These are phyloP conservation scores for Climacteris rufus DNA, from an alignment of 2,113 vertebrate species.

Conservation along the genomic window DNA sequence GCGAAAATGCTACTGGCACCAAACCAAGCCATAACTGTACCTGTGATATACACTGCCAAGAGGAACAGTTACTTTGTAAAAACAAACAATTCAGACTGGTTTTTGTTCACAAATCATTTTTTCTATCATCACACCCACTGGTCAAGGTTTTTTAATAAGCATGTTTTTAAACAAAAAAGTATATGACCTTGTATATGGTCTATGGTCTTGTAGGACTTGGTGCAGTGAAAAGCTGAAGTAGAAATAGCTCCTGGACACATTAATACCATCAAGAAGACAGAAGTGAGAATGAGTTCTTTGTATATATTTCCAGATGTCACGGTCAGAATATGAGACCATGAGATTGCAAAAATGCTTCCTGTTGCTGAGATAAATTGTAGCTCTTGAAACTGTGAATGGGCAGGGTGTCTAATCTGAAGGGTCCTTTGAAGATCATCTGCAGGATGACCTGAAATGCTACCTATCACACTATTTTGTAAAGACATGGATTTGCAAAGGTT, in stretches of 20 bases:
- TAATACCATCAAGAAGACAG: not conserved
- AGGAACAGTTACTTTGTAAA: not conserved
- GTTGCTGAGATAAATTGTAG: not conserved
- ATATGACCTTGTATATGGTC: not conserved
- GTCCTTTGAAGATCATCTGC: not conserved
- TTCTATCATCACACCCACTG: not conserved
- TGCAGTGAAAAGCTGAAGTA: not conserved
- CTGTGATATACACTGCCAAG: not conserved
- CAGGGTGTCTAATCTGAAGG: not conserved
- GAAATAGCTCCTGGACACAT: not conserved
- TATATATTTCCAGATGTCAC: not conserved
- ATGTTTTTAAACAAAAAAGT: rapidly evolving
- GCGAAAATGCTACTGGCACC: not conserved
- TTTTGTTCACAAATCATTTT: not conserved
- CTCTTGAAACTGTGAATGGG: not conserved
- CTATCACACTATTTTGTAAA: not conserved
- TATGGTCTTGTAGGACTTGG: not conserved
- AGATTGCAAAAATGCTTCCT: not conserved
- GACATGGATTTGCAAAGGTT: not conserved
- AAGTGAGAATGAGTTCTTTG: not conserved
- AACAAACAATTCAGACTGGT: not conserved
- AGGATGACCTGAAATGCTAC: not conserved
- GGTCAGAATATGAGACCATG: not conserved
- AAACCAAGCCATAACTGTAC: not conserved
- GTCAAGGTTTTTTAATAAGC: not conserved